Evolutionary conservation across 2,797 vertebrate genomes (phyloP), one percentile per base, ranked within the genome.

Genomic region (Enteromius treurensis): DNA sequence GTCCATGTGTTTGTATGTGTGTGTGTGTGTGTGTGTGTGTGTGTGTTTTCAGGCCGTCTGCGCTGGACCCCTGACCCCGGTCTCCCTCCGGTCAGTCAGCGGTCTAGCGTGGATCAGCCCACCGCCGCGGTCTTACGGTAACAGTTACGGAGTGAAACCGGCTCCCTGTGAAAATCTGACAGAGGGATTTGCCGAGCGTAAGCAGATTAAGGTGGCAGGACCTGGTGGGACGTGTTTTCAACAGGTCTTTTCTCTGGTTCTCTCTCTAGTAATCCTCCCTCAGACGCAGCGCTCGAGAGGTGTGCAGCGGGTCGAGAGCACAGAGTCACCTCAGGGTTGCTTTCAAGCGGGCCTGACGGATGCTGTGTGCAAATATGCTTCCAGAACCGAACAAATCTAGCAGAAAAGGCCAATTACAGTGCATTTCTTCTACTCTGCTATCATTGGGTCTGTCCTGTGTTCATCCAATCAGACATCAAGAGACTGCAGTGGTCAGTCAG

Each of bases 161-260:
- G 91, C 91, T 88, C 92, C 86, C 92, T 93, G 93, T 93, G 92
- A 92, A 94, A 94, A 92, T 95, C 93, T 94, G 93, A 95, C 90
- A 94, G 89, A 77, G 92, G 91, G 93, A 94, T 94, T 96, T 94
- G 91, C 85, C 55, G 47, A 77, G 77, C 76, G 60, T 95, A 96
- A 96, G 94, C 84, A 92, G 95, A 95, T 96, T 96, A 95, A 90
- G 93, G 95, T 95, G 95, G 89, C 91, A 96, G 95, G 95, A 95
- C 94, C 94, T 94, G 94, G 91, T 94, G 87, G 94, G 92, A 92
- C 90, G 93, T 89, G 69, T 91, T 93, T 93, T 89, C 90, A 94
- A 92, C 83, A 87, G 80, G 85, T 47, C 77, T 79, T 64, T 84
- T 80, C 65, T 74, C 23, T 81, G 49, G 26, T 47, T 47, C 73